Percentiles rank a stretch among this genome's conserved stretches.
Conservation (phyloP, 2,888 invertebrate genomes). For the Eilema griseolum region DNA sequence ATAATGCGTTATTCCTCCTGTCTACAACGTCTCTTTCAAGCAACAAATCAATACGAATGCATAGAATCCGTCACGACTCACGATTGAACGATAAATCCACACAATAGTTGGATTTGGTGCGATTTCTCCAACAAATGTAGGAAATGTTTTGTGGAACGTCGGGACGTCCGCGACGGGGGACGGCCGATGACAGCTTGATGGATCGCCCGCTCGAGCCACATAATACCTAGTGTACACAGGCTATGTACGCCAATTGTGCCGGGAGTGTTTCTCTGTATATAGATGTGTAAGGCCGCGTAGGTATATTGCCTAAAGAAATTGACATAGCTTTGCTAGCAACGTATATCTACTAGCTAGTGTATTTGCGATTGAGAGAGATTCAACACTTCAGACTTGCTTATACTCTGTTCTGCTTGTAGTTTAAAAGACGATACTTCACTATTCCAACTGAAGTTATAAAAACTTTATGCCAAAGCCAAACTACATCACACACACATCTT, state of each 20-base stretch:
- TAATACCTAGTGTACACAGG: constrained; percentile 21
- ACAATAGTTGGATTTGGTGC: constrained; percentile 52
- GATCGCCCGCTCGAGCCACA: constrained; percentile 52
- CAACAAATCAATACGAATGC: constrained; percentile 34
- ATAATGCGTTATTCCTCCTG: background rate
- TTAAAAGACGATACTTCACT: too few relatives aligned
- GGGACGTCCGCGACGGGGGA: constrained; percentile 56
- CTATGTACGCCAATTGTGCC: constrained; percentile 15
- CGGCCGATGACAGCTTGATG: constrained; percentile 71
- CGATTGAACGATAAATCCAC: constrained; percentile 54
- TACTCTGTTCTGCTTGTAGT: too few relatives aligned
- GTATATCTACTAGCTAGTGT: background rate
- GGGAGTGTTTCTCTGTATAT: constrained; percentile 12
- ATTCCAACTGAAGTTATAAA: too few relatives aligned
- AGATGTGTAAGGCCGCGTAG: background rate
- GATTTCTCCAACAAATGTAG: constrained; percentile 47
- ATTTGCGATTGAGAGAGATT: background rate
- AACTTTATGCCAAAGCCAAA: too few relatives aligned
- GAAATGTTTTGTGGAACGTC: constrained; percentile 42
- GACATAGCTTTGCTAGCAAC: background rate
- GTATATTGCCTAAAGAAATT: constrained; percentile 11
- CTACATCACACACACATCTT: too few relatives aligned
- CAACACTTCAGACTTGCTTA: too few relatives aligned
- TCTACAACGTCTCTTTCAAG: background rate
- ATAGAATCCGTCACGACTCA: constrained; percentile 50